Percentiles rank a stretch among this genome's conserved stretches.
Conservation (phyloP, 2,797 vertebrate species). For the Melanogrammus aeglefinus region DNA sequence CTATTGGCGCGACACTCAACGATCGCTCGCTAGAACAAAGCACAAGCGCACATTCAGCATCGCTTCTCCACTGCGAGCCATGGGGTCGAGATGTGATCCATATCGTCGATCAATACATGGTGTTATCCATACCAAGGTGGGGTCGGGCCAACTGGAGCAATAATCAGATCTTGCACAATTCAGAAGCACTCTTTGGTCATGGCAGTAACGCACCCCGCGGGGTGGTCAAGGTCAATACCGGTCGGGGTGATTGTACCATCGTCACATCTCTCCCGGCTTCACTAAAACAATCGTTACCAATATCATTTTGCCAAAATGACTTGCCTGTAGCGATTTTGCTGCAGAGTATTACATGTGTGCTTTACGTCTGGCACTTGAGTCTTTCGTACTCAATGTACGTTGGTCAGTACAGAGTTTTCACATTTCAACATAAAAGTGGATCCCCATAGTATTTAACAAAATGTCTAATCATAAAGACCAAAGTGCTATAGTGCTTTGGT, state of each 20-base stretch:
- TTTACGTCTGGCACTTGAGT: not conserved
- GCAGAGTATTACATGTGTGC: not conserved
- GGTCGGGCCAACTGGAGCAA: slow-evolving; percentile 41
- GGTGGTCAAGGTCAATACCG: too few species aligned
- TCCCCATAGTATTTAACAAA: too few species aligned
- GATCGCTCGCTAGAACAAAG: too few species aligned
- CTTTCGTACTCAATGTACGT: not conserved
- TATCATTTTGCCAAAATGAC: not conserved
- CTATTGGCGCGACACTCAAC: too few species aligned
- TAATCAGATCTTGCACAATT: slow-evolving; percentile 50
- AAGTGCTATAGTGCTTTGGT: not conserved
- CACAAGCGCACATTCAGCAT: too few species aligned
- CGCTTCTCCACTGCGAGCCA: not conserved
- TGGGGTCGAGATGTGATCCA: not conserved
- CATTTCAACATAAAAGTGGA: too few species aligned
- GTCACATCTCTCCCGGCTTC: not conserved
- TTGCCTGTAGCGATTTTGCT: not conserved
- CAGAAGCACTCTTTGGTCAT: slow-evolving; percentile 13
- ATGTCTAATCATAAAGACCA: not conserved
- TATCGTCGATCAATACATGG: not conserved
- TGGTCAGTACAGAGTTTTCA: too few species aligned
- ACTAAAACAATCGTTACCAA: not conserved
- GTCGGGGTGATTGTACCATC: not conserved
- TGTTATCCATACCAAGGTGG: not conserved
- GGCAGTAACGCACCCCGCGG: not conserved